These are phyloP conservation scores for Scomberomorus guttatus DNA, from an alignment of 2,797 vertebrate genomes.

Conservation along the genomic window DNA sequence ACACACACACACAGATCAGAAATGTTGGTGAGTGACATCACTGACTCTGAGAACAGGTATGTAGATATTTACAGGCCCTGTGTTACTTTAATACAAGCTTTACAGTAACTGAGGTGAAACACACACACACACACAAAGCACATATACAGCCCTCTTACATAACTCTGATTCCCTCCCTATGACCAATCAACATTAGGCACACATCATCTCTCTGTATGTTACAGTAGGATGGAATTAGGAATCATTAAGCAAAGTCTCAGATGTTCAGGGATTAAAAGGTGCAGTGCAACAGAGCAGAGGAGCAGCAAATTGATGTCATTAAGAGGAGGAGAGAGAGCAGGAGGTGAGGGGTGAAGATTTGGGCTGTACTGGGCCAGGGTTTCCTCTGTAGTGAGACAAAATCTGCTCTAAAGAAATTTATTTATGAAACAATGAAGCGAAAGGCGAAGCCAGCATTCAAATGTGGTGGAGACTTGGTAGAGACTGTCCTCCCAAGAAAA, in stretches of 20 bases:
- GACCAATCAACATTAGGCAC: not conserved
- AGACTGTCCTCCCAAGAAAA: no score
- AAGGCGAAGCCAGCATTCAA: no score
- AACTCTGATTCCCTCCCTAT: not conserved
- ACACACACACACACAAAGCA: not conserved
- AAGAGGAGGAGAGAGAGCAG: conserved; percentile 3
- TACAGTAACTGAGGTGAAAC: not conserved
- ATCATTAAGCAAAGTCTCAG: conserved; percentile 48
- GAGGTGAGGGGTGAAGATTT: not conserved
- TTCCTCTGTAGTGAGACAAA: conserved; percentile 27
- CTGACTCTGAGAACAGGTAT: not conserved
- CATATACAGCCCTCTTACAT: not conserved
- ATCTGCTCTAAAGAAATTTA: conserved; percentile 11
- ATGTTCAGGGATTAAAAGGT: conserved; percentile 68
- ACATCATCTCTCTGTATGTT: not conserved
- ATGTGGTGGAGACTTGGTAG: no score
- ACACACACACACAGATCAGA: not conserved
- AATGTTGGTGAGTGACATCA: no score
- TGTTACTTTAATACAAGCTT: not conserved
- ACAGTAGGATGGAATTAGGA: conserved; percentile 51
- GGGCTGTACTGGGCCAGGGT: no score
- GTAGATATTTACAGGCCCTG: no score
- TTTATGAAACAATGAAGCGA: not conserved
- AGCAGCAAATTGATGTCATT: conserved; percentile 69
- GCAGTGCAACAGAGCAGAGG: conserved; percentile 21